Conservation (phyloP, 92 coral and sea anemone genomes). For the Desmophyllum pertusum region DNA sequence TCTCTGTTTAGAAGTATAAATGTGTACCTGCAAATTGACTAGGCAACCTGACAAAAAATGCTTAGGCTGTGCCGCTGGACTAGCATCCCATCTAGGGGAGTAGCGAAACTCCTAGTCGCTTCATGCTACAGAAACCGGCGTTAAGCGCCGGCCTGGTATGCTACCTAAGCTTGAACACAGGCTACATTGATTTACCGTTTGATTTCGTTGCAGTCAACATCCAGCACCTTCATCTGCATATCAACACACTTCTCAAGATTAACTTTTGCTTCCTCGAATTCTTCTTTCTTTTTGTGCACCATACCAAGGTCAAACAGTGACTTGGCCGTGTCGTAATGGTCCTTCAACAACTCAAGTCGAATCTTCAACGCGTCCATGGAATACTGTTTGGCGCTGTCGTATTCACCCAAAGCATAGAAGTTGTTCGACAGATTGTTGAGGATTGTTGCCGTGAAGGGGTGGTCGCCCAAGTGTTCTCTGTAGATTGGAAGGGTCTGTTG, state of each 20-base stretch:
- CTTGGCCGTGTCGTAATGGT: slow-evolving; percentile 57
- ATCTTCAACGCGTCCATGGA: slow-evolving; percentile 48
- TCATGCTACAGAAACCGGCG: too few relatives aligned
- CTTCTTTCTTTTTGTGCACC: slow-evolving; percentile 11
- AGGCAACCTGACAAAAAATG: too few relatives aligned
- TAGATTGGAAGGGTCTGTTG: slow-evolving; percentile 41
- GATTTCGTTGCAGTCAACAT: background rate
- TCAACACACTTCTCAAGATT: slow-evolving; percentile 38
- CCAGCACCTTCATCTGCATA: slow-evolving; percentile 43
- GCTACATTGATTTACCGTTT: background rate
- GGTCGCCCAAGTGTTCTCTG: slow-evolving; percentile 46
- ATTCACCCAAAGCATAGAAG: slow-evolving; percentile 36
- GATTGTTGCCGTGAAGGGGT: slow-evolving; percentile 64
- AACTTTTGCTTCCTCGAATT: slow-evolving; percentile 44
- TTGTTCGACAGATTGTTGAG: slow-evolving; percentile 62
- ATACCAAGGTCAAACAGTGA: slow-evolving; percentile 60
- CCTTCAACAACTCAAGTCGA: slow-evolving; percentile 51
- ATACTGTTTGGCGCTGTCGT: slow-evolving; percentile 45
- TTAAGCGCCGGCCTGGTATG: too few relatives aligned
- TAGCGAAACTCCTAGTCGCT: too few relatives aligned
- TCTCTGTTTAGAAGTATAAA: too few relatives aligned
- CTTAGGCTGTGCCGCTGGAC: too few relatives aligned
- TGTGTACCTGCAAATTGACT: too few relatives aligned
- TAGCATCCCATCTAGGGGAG: too few relatives aligned
- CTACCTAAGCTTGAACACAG: too few relatives aligned